A percentile compares a stretch with the other conserved stretches of the same genome.
These are phyloP conservation scores for Alloplasta piceator DNA, from an alignment of 2,888 invertebrate genomes.

Conservation along the genomic window DNA sequence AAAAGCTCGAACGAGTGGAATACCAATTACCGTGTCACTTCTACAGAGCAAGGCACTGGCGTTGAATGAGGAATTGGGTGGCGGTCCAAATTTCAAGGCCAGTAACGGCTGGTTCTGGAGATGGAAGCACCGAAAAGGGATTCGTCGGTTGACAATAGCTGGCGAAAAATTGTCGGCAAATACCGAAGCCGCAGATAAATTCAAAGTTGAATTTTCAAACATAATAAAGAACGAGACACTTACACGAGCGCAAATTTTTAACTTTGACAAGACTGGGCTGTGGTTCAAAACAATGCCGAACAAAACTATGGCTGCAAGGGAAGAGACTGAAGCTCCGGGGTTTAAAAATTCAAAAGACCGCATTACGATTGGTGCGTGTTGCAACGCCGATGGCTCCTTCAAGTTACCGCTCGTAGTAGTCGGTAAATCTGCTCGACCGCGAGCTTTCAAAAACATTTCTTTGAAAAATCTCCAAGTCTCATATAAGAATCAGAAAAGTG, in stretches of 20 bases:
- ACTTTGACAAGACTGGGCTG: conserved; percentile 71
- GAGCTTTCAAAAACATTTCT: conserved; percentile 66
- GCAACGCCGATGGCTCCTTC: conserved; percentile 69
- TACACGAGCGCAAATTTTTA: conserved; percentile 67
- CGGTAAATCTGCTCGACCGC: conserved; percentile 69
- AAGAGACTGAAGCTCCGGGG: conserved; percentile 69
- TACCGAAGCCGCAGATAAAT: not conserved
- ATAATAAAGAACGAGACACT: conserved; percentile 5
- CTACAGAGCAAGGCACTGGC: not conserved
- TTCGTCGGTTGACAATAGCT: not conserved
- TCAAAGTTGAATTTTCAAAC: not conserved
- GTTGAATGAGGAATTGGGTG: not conserved
- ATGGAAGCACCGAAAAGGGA: not conserved
- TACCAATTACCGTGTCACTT: not conserved
- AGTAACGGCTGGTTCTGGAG: not conserved
- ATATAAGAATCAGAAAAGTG: conserved; percentile 43
- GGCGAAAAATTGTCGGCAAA: not conserved
- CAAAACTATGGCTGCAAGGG: conserved; percentile 66
- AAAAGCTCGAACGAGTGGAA: not conserved
- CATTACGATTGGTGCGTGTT: conserved; percentile 69
- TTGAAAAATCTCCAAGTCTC: conserved; percentile 15
- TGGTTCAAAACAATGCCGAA: conserved; percentile 70
- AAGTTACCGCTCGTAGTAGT: conserved; percentile 70
- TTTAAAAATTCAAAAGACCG: conserved; percentile 71
- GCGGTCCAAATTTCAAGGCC: not conserved